Conservation (phyloP, 2,888 invertebrate species). For the Stenoptilia bipunctidactyla region DNA sequence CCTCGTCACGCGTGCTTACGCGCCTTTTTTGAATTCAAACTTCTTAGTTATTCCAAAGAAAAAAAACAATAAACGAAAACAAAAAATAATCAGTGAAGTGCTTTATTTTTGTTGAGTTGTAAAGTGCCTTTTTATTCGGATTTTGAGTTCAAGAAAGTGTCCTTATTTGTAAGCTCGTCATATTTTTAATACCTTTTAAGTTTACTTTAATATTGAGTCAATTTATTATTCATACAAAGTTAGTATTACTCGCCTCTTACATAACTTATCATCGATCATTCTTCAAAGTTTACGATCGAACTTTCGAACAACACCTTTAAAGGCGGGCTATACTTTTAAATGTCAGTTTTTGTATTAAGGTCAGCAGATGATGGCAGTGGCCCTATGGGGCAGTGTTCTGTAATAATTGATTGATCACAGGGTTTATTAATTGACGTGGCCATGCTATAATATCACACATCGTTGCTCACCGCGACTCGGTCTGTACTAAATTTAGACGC, state of each 20-base stretch:
- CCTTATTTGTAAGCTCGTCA: too few species aligned
- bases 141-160: too few species aligned
- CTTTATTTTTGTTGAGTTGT: too few species aligned
- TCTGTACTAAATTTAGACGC: constrained; percentile 51
- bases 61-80: too few species aligned
- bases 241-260: background rate
- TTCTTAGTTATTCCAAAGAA: constrained; percentile 8
- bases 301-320: constrained; percentile 16
- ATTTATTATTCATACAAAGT: too few species aligned
- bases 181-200: too few species aligned
- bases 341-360: constrained; percentile 32
- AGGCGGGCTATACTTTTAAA: constrained; percentile 19
- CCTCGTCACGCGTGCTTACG: constrained; percentile 26
- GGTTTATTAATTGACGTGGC: constrained; percentile 40
- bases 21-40: constrained; percentile 2
- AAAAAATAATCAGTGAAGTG: too few species aligned
- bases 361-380: constrained; percentile 32
- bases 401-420: constrained; percentile 39
- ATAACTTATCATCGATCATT: background rate
- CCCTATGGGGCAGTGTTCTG: constrained; percentile 33
- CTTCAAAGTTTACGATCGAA: constrained; percentile 20
- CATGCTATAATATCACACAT: constrained; percentile 42
- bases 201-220: too few species aligned
- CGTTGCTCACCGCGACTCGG: constrained; percentile 21
- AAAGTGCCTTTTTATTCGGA: too few species aligned